Evolutionary conservation across 2,888 invertebrate species (phyloP), one percentile per base, ranked within the genome.

Genomic region (Vandiemenella viatica): DNA sequence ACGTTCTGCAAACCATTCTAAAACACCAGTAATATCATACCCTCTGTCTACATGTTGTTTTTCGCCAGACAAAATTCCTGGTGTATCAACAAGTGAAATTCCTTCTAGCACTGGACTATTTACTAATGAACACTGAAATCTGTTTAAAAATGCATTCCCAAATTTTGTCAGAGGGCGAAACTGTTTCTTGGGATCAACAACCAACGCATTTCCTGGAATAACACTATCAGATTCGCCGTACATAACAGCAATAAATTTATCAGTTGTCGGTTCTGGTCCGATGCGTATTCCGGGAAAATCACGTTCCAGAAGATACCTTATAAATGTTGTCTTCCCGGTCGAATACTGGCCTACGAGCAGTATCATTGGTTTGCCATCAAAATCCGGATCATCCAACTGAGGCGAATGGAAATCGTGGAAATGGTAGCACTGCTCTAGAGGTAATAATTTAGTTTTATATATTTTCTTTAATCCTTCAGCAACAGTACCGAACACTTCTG

Each of bases 301-400:
- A 61, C 80, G 74, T 65, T 89, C 88, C 55, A 98, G 69, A 45
- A 98, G 71, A 67, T 96, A 96, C 59, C 88, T 85, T 58, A 93
- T 92, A 63, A 93, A 92, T 2, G 92, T 92, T 0, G 92, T 93
- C 73, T 97, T 97, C 61, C 97, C 97, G 38, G 96, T 97, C 1
- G 96, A 96, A 68, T 97, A 97, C 64, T 97, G 97, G 0, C 97
- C 97, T 32, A 97, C 95, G 22, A 97, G 73, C 53, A 97, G 70
- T 57, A 97, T 93, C 95, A 97, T 95, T 0, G 97, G 97, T 63
- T 95, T 95, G 2, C 96, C 95, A 69, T 95, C 93, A 65, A 97
- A 97, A 68, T 97, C 97, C 0, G 96, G 88, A 64, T 97, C 96
- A 65, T 92, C 89, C 49, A 95, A 71, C 62, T 87, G 85, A 15